These are phyloP conservation scores for Alfaro cultratus DNA, from an alignment of 2,797 vertebrate species.

Conservation along the genomic window DNA sequence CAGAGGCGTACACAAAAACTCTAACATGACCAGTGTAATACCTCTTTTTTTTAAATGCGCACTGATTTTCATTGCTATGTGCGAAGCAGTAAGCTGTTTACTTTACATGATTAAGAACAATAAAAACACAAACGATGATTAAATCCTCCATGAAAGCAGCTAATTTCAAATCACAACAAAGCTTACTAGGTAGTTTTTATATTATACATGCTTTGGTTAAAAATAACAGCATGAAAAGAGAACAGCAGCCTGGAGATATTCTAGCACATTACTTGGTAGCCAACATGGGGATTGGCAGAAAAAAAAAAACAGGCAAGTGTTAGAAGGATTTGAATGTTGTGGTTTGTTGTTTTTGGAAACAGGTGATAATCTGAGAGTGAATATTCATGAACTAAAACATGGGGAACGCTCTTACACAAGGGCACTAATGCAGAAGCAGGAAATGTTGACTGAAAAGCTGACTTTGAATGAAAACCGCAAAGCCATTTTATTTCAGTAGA, in stretches of 20 bases:
- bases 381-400: neutral
- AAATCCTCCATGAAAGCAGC: slow-evolving; percentile 6
- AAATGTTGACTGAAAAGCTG: neutral
- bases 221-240: neutral
- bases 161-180: slow-evolving; percentile 19
- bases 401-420: neutral
- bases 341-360: slow-evolving; percentile 7
- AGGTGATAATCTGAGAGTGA: neutral
- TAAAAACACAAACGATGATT: slow-evolving; percentile 1
- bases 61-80: neutral
- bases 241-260: neutral
- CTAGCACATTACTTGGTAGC: neutral
- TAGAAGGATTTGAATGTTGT: neutral
- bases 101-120: slow-evolving; percentile 17
- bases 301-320: neutral
- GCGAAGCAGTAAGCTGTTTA: slow-evolving; percentile 9
- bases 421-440: neutral
- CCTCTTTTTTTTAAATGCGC: slow-evolving; percentile 10
- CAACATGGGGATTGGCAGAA: neutral
- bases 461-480: neutral
- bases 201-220: slow-evolving; percentile 4
- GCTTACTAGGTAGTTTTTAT: slow-evolving; percentile 2
- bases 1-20: slow-evolving; percentile 43
- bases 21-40: slow-evolving; percentile 19
- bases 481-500: neutral